A percentile compares a stretch with the other conserved stretches of the same genome.
These are phyloP conservation scores for Myopa testacea DNA, from an alignment of 2,888 invertebrate genomes.

Conservation along the genomic window DNA sequence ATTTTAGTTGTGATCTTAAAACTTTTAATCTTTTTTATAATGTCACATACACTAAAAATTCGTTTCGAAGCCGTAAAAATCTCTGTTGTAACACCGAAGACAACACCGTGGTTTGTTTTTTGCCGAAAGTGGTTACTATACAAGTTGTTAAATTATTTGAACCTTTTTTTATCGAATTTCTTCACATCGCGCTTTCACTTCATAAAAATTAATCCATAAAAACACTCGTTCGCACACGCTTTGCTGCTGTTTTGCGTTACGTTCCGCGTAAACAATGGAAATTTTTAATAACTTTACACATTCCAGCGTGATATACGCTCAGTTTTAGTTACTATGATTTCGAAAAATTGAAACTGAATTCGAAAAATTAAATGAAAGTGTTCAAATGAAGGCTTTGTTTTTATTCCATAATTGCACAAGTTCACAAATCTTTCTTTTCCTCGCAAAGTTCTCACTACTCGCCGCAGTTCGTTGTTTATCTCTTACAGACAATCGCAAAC, in stretches of 20 bases:
- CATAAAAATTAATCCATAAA: slow-evolving; percentile 2
- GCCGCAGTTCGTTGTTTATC: neutral
- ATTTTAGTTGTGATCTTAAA: too few relatives aligned
- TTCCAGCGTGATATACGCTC: too few relatives aligned
- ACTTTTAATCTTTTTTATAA: too few relatives aligned
- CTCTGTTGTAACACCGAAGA: neutral
- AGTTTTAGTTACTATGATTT: too few relatives aligned
- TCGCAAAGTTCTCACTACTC: neutral
- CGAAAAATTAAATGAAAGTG: neutral
- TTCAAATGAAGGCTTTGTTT: too few relatives aligned
- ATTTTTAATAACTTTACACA: too few relatives aligned
- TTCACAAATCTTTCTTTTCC: neutral
- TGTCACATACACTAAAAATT: too few relatives aligned
- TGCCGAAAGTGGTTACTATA: neutral
- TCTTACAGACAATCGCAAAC: slow-evolving; percentile 40
- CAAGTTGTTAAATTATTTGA: neutral
- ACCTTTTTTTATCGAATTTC: neutral
- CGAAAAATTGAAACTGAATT: neutral
- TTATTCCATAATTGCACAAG: neutral
- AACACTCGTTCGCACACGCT: neutral
- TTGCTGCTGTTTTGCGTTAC: neutral
- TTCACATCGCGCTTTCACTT: slow-evolving; percentile 21
- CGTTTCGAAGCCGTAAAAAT: neutral
- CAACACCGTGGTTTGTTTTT: neutral
- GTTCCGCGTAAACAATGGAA: slow-evolving; percentile 26